Evolutionary conservation across 2,888 invertebrate species (phyloP).

Genomic region (Mimumesa dahlbomi): DNA sequence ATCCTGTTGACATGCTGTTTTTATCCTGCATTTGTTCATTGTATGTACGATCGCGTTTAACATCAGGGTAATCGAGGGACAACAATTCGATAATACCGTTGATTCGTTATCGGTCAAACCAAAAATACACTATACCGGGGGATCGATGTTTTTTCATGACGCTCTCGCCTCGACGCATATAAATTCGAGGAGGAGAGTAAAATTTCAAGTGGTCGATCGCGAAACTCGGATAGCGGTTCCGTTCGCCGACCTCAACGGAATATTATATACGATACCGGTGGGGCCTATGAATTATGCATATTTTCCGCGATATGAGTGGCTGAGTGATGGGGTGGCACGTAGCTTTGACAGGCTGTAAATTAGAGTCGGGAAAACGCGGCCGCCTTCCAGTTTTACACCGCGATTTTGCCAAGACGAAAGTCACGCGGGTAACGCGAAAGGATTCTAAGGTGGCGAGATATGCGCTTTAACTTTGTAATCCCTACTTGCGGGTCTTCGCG

Average conservation of each 20-base stretch:
- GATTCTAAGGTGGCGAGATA: background rate
- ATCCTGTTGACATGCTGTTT: no score
- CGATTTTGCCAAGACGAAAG: constrained; percentile 31
- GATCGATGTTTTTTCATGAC: no score
- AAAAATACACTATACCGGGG: no score
- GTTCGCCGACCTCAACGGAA: constrained; percentile 60
- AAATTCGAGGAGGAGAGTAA: constrained; percentile 45
- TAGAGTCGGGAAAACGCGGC: constrained; percentile 71
- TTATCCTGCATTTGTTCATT: no score
- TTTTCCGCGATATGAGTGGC: constrained; percentile 78
- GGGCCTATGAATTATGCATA: constrained; percentile 77
- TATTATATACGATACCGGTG: constrained; percentile 60
- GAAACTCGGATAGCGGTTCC: constrained; percentile 32
- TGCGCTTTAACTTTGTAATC: background rate
- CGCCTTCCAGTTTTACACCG: constrained; percentile 31
- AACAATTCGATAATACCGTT: no score
- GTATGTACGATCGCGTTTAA: no score
- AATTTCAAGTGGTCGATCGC: constrained; percentile 62
- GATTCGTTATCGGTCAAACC: no score
- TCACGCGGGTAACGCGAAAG: background rate
- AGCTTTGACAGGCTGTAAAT: constrained; percentile 78
- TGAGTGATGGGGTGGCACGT: constrained; percentile 76
- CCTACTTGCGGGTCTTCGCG: background rate
- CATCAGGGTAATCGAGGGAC: no score
- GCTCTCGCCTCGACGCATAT: constrained; percentile 21